phyloP scores from a whole-genome alignment of 2,888 invertebrate species.

The Eristalis arbustorum region DNA sequence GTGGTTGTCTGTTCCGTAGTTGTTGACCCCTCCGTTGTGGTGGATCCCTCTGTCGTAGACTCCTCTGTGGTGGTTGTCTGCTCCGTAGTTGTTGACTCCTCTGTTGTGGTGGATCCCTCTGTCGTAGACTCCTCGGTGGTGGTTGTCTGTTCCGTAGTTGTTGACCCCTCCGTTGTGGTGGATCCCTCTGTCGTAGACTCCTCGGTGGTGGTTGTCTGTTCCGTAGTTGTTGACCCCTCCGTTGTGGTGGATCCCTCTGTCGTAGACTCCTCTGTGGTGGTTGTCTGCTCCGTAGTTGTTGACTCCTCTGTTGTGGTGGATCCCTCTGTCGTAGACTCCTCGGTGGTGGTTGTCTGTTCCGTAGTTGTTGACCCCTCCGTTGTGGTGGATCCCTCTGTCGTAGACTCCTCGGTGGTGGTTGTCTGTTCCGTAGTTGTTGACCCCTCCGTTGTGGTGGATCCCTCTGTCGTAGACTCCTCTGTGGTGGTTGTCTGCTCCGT shows the following conservation, averaged over 20 bases:
- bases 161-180: background rate
- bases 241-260: no score
- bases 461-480: background rate
- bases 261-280: constrained; percentile 24
- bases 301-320: constrained; percentile 36
- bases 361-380: background rate
- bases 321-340: no score
- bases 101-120: background rate
- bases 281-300: constrained; percentile 17
- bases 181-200: constrained; percentile 45
- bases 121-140: constrained; percentile 3
- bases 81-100: background rate
- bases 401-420: background rate
- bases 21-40: constrained; percentile 11
- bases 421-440: background rate
- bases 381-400: no score
- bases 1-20: background rate
- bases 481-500: background rate
- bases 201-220: background rate
- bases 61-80: constrained; percentile 50
- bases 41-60: constrained; percentile 1
- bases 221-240: background rate
- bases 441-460: background rate
- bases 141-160: background rate
- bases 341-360: background rate